A percentile compares a stretch with the other conserved stretches of the same genome.
phyloP scores from a whole-genome alignment of 1,140 invertebrate species.

The Phthorimaea operculella region DNA sequence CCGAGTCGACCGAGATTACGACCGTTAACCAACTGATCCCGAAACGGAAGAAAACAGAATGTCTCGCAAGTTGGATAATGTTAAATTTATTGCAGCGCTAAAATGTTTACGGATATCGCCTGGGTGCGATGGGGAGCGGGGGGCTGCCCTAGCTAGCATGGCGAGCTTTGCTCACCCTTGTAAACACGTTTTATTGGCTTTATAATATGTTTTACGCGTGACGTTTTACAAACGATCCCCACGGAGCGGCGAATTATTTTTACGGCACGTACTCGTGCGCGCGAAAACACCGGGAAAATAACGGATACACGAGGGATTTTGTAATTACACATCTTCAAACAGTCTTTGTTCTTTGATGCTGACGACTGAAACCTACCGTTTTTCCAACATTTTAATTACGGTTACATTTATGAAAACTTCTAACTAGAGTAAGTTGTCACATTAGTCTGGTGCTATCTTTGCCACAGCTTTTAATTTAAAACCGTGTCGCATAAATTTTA shows the following conservation, averaged over 20 bases:
- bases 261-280: slow-evolving; percentile 56
- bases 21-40: slow-evolving; percentile 63
- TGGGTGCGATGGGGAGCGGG: slow-evolving; percentile 27
- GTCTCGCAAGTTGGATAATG: slow-evolving; percentile 64
- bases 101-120: slow-evolving; percentile 65
- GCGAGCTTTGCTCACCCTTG: slow-evolving; percentile 60
- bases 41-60: slow-evolving; percentile 62
- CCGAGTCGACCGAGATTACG: slow-evolving; percentile 55
- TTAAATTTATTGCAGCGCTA: slow-evolving; percentile 66
- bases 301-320: slow-evolving; percentile 50
- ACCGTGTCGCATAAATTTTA: no score
- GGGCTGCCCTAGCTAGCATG: slow-evolving; percentile 21
- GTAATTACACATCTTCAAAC: slow-evolving; percentile 59
- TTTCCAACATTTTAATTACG: slow-evolving; percentile 25
- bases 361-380: slow-evolving; percentile 23
- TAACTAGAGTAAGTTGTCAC: no score
- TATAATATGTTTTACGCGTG: slow-evolving; percentile 68
- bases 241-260: slow-evolving; percentile 65
- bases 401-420: not conserved
- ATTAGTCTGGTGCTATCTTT: no score
- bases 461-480: no score
- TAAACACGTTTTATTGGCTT: slow-evolving; percentile 69
- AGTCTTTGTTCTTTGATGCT: slow-evolving; percentile 48
- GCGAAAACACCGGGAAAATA: slow-evolving; percentile 56
- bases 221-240: slow-evolving; percentile 67